phyloP scores from a whole-genome alignment of 1,140 invertebrate species.

The Zeugodacus cucurbitae region DNA sequence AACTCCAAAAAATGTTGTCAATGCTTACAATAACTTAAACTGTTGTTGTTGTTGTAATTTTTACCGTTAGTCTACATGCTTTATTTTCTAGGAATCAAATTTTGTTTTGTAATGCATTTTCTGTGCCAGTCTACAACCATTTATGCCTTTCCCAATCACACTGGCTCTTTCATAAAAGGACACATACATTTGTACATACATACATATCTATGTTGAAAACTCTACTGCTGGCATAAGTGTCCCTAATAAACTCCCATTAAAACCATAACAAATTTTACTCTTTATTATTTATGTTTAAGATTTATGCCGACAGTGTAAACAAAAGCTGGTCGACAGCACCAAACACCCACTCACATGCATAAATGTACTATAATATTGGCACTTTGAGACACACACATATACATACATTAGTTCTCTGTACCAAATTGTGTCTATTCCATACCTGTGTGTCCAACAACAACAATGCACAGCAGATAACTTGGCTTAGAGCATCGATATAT shows the following conservation, averaged over 20 bases:
- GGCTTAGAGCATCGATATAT: neutral
- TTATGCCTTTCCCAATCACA: no score
- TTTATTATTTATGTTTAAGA: neutral
- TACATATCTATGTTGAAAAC: neutral
- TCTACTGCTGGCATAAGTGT: neutral
- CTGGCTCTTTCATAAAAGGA: no score
- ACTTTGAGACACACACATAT: no score
- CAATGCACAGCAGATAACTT: neutral
- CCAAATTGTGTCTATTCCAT: neutral
- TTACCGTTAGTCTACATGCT: no score
- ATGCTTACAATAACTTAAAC: no score
- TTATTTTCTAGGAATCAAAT: no score
- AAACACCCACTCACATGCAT: neutral
- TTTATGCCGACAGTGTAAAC: conserved; percentile 8
- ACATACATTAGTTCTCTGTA: neutral
- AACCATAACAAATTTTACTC: conserved; percentile 21
- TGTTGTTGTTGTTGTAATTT: no score
- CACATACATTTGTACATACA: no score
- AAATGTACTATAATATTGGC: no score
- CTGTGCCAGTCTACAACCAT: no score
- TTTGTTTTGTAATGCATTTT: no score
- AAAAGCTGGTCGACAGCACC: neutral
- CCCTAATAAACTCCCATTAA: neutral
- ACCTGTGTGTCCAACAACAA: neutral
- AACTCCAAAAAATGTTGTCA: no score